These are phyloP conservation scores for Cryptocheilus praepositus DNA, from an alignment of 2,888 invertebrate genomes.

Conservation along the genomic window DNA sequence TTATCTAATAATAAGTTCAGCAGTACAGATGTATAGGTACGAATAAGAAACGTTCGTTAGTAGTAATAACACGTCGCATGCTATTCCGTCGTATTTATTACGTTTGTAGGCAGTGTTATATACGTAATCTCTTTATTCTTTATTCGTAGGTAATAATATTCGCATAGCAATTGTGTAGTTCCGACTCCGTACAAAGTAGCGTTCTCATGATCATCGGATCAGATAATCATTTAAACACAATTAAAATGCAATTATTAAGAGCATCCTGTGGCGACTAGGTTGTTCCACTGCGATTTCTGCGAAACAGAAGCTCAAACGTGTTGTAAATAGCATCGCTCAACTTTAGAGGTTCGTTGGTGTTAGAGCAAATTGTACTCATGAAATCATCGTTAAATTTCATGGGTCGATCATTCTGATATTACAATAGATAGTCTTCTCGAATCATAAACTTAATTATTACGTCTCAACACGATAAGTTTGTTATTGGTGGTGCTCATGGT, in stretches of 20 bases:
- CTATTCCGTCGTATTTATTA: neutral
- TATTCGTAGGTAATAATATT: conserved; percentile 1
- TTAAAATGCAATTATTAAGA: neutral
- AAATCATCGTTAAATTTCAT: neutral
- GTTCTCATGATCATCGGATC: neutral
- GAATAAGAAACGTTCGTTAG: too few species aligned
- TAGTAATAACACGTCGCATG: neutral
- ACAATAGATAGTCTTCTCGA: too few species aligned
- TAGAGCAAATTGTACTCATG: neutral
- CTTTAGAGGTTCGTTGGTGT: too few species aligned
- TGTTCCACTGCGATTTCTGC: neutral
- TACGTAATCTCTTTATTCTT: neutral
- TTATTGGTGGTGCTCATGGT: too few species aligned
- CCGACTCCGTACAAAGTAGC: too few species aligned
- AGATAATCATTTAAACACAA: neutral
- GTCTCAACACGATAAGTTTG: too few species aligned
- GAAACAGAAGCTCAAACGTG: conserved; percentile 1
- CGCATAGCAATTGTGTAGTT: neutral
- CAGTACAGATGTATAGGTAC: too few species aligned
- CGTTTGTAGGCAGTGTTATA: too few species aligned
- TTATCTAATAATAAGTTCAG: too few species aligned
- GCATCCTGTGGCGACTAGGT: neutral
- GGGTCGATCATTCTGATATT: too few species aligned
- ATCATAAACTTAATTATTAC: too few species aligned
- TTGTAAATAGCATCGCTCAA: conserved; percentile 4